These are phyloP conservation scores for Drosophila rubida DNA, from an alignment of 2,888 invertebrate genomes.

Conservation along the genomic window DNA sequence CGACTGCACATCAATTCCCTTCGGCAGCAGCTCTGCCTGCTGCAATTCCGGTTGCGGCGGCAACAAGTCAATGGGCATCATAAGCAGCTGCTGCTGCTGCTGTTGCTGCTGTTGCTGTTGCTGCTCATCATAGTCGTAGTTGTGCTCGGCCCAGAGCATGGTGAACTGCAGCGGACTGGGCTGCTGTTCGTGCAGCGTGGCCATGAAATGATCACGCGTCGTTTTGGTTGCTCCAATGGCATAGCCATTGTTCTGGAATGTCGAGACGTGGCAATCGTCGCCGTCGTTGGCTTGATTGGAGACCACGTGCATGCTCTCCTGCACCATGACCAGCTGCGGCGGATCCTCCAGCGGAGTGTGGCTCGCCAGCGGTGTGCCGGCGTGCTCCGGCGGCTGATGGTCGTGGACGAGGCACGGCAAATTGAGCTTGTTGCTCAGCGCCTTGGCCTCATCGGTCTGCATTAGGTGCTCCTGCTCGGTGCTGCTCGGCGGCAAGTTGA, in stretches of 20 bases:
- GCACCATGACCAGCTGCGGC: slow-evolving; percentile 36
- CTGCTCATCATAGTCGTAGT: background rate
- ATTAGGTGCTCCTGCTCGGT: slow-evolving; percentile 1
- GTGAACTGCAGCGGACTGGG: slow-evolving; percentile 33
- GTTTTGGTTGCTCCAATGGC: slow-evolving; percentile 7
- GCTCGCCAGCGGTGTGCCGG: background rate
- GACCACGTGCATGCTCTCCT: slow-evolving; percentile 40
- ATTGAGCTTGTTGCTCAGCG: slow-evolving; percentile 25
- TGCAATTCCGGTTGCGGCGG: background rate
- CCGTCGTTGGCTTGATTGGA: background rate
- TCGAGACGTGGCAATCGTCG: slow-evolving; percentile 12
- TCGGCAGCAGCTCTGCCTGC: background rate
- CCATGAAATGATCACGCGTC: slow-evolving; percentile 43
- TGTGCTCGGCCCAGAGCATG: slow-evolving; percentile 23
- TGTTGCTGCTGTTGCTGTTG: background rate
- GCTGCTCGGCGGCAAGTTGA: slow-evolving; percentile 49
- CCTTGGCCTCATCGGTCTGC: slow-evolving; percentile 11
- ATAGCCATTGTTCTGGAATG: slow-evolving; percentile 18
- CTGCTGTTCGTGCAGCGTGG: slow-evolving; percentile 27
- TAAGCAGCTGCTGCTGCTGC: background rate
- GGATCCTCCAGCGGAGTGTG: background rate
- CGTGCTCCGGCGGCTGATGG: background rate
- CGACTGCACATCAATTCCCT: background rate
- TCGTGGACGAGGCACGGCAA: slow-evolving; percentile 41
- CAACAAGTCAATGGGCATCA: background rate